These are phyloP conservation scores for Cyanoramphus novaezelandiae DNA, from an alignment of 2,113 vertebrate species.

Conservation along the genomic window DNA sequence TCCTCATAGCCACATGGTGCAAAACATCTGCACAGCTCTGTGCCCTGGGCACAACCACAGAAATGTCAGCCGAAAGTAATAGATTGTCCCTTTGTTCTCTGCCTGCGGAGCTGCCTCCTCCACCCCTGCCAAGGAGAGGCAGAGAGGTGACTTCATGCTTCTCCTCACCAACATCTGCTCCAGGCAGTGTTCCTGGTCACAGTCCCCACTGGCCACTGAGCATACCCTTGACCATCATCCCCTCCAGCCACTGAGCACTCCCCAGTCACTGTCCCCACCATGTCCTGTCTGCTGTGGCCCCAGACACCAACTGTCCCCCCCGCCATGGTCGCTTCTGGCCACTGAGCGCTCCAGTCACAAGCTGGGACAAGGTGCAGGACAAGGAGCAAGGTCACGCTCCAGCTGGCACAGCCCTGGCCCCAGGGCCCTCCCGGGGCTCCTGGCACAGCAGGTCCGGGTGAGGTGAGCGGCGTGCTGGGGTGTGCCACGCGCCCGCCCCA, in stretches of 20 bases:
- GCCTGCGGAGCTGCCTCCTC: neutral
- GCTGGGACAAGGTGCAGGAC: neutral
- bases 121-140: neutral
- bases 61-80: neutral
- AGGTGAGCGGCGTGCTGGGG: neutral
- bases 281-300: neutral
- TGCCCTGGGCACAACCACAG: neutral
- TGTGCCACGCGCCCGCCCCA: neutral
- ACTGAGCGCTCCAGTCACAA: accelerated
- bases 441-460: neutral
- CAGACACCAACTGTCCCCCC: neutral
- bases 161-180: neutral
- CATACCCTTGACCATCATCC: neutral
- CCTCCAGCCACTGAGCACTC: neutral
- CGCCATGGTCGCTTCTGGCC: neutral
- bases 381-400: neutral
- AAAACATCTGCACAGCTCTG: neutral
- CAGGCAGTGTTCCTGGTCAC: neutral
- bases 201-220: neutral
- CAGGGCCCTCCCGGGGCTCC: neutral
- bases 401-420: neutral
- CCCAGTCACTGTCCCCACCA: neutral
- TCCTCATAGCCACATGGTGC: neutral
- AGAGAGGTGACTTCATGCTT: neutral
- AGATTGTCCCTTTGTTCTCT: neutral